Conservation (phyloP, 30 jellyfish, hydroid and myxozoan genomes). For the Nemopilema nomurai region DNA sequence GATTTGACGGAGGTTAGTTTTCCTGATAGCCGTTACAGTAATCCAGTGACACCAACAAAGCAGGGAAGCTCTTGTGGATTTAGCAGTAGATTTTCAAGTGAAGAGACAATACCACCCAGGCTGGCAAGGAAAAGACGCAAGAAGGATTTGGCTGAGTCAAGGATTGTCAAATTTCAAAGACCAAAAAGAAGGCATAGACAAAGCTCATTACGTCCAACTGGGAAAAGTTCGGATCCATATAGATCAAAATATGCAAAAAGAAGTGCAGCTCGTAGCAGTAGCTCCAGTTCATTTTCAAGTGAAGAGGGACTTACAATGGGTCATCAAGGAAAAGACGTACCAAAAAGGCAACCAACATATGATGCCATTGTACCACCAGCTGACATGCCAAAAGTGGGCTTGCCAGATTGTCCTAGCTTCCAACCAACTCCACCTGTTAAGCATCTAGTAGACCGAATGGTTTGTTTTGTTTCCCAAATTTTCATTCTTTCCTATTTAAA, state of each 20-base stretch:
- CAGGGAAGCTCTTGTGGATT: background rate
- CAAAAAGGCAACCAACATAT: background rate
- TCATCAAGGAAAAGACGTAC: background rate
- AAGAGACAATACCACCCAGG: constrained; percentile 18
- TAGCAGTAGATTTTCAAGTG: constrained; percentile 6
- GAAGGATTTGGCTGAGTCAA: constrained; percentile 3
- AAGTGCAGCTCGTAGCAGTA: background rate
- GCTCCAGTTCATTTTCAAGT: background rate
- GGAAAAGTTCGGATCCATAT: background rate
- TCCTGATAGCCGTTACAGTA: constrained; percentile 14
- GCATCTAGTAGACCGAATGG: constrained; percentile 62
- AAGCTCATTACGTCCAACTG: background rate
- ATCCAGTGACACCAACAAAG: constrained; percentile 12
- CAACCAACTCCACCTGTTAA: constrained; percentile 69
- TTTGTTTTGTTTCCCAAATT: background rate
- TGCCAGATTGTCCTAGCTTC: constrained; percentile 17
- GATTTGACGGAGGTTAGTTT: constrained; percentile 27
- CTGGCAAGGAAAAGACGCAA: constrained; percentile 22
- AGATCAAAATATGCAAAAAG: background rate
- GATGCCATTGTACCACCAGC: background rate
- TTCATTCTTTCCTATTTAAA: no score
- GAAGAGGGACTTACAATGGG: constrained; percentile 14
- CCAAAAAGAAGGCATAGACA: constrained; percentile 3
- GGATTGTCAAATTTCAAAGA: constrained; percentile 25
- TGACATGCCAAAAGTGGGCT: background rate